These are phyloP conservation scores for Xenus cinereus DNA, from an alignment of 2,113 vertebrate genomes.

Conservation along the genomic window DNA sequence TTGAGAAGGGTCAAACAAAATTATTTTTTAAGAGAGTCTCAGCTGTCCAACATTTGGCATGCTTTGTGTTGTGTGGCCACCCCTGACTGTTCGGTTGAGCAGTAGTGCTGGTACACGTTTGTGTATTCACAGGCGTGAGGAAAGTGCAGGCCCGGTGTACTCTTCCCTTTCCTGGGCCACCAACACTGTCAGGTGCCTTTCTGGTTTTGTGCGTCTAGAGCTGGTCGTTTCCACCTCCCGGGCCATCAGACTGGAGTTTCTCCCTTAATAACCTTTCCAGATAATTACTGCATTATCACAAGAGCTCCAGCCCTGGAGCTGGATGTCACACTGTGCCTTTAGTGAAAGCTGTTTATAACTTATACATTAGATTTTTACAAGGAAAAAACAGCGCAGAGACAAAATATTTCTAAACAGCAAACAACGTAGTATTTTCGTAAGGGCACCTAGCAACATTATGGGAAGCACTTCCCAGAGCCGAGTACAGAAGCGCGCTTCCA, in stretches of 20 bases:
- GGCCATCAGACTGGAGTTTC: background rate
- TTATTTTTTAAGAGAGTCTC: background rate
- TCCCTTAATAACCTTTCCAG: background rate
- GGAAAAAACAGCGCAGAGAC: background rate
- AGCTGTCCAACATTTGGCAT: background rate
- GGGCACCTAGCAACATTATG: background rate
- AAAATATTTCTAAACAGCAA: background rate
- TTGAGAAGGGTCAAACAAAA: background rate
- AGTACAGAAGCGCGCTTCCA: background rate
- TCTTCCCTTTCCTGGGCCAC: background rate
- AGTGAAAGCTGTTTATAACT: fast-evolving
- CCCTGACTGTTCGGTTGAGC: background rate
- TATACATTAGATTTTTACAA: background rate
- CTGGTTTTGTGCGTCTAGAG: background rate
- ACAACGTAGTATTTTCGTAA: background rate
- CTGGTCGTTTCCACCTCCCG: fast-evolving
- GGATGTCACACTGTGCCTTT: fast-evolving
- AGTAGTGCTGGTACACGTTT: background rate
- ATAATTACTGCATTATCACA: background rate
- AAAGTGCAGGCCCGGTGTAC: background rate
- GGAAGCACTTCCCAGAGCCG: background rate
- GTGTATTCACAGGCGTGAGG: background rate
- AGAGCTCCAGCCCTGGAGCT: background rate
- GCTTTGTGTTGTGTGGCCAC: background rate
- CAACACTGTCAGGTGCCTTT: background rate